Percentiles rank a stretch among this genome's conserved stretches.
Conservation (phyloP, 92 coral and sea anemone species). For the Epizoanthus illoricatus region DNA sequence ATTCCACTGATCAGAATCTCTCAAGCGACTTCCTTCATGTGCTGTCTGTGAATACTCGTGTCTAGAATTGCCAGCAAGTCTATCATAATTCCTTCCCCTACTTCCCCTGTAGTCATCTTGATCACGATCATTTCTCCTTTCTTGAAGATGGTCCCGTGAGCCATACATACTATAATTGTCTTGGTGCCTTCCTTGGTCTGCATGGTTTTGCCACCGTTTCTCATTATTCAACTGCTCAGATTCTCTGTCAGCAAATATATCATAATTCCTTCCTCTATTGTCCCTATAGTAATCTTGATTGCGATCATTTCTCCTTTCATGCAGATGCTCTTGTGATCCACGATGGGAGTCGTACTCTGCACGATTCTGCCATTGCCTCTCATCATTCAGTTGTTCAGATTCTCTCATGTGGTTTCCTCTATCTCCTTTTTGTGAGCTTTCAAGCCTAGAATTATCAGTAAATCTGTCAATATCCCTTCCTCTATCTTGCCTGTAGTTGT, state of each 20-base stretch:
- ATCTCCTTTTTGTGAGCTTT: too few relatives aligned
- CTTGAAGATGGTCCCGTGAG: neutral
- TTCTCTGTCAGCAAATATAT: neutral
- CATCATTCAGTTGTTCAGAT: too few relatives aligned
- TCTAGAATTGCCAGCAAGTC: neutral
- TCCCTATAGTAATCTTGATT: neutral
- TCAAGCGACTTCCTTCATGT: too few relatives aligned
- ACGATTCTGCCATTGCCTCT: too few relatives aligned
- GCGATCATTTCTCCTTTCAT: slow-evolving; percentile 6
- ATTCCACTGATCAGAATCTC: too few relatives aligned
- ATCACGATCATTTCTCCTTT: slow-evolving; percentile 4
- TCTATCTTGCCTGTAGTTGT: neutral
- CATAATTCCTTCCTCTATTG: slow-evolving; percentile 3
- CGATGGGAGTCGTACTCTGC: too few relatives aligned
- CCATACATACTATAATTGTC: neutral
- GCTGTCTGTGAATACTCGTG: too few relatives aligned
- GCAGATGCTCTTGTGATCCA: too few relatives aligned
- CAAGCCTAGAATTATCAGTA: too few relatives aligned
- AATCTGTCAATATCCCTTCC: neutral
- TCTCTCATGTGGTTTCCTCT: too few relatives aligned
- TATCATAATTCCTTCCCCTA: slow-evolving; percentile 2
- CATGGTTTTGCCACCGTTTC: too few relatives aligned
- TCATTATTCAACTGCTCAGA: too few relatives aligned
- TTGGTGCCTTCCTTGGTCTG: neutral
- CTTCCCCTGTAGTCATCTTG: slow-evolving; percentile 6